Base-by-base conservation (phyloP, 2,888 invertebrate genomes). In the Agrochola litura region DNA sequence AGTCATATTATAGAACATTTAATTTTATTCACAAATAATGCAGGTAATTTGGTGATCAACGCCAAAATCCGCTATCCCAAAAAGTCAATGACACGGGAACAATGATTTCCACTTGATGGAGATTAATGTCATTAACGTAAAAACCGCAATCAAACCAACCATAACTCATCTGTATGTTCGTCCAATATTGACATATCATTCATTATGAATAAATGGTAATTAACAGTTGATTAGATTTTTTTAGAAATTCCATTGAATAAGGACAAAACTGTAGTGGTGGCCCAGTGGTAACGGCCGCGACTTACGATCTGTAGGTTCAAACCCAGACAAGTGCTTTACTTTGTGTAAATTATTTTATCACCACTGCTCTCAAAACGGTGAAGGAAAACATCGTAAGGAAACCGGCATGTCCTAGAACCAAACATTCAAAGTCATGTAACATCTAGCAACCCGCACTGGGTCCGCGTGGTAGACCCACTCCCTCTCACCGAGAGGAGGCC, bases 101-200 rank as follows among this genome's bases (percentile, higher is more conserved):
- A 65, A 67, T 58, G 54, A 65, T 73, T 79, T 46, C 81, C 77
- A 86, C 82, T 89, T 79, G 86, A 89, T 79, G 85, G 86, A 90
- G 88, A 90, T 89, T 86, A 89, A 90, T 90, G 83, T 76, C 64
- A 81, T 81, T 86, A 80, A 82, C 76, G 72, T 74, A 87, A 81
- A 73, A 76, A 75, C 54, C 46, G 37, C 64, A 75, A 76, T 68
- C 65, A 66, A 63, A 70, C 60, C 30, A 58, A 64, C 37, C 73
- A 78, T 79, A 60, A 78, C 70, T 83, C 76, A 73, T 78, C 41
- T 66, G 60, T 77, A 63, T 79, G 75, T 77, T 70, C 41, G 61
- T 76, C 56, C 76, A 85, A 84, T 80, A 87, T 76, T 85, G 82
- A 80, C 72, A 81, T 79, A 71, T 49, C 63, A 75, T 68, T 71